phyloP scores from a whole-genome alignment of 2,888 invertebrate genomes.

The Kuschelorhynchus macadamiae region DNA sequence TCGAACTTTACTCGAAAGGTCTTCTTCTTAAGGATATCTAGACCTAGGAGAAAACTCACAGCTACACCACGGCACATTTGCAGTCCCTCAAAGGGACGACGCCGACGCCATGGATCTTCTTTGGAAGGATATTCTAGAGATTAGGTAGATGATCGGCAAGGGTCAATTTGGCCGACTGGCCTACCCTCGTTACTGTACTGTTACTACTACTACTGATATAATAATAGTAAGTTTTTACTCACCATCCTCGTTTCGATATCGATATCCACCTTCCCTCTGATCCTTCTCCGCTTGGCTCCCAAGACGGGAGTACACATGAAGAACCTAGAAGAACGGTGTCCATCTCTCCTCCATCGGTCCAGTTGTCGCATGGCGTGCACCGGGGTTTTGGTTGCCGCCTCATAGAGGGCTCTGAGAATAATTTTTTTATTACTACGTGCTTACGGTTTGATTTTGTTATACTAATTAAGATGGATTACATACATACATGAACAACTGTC shows the following conservation, averaged over 20 bases:
- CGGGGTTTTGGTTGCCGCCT: slow-evolving; percentile 78
- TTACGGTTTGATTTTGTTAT: not conserved
- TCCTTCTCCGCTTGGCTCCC: slow-evolving; percentile 78
- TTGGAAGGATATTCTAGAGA: too few relatives aligned
- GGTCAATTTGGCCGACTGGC: too few relatives aligned
- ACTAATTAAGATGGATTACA: not conserved
- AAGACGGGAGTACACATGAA: slow-evolving; percentile 88
- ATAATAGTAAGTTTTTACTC: slow-evolving; percentile 65
- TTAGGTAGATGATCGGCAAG: too few relatives aligned
- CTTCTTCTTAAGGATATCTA: too few relatives aligned
- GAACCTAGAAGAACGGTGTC: slow-evolving; percentile 76
- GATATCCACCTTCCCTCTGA: slow-evolving; percentile 80
- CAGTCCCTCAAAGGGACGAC: too few relatives aligned
- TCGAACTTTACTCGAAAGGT: too few relatives aligned
- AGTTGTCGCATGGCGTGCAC: slow-evolving; percentile 77
- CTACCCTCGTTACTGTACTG: too few relatives aligned
- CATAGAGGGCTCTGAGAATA: slow-evolving; percentile 75
- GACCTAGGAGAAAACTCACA: too few relatives aligned
- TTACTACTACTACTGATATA: too few relatives aligned
- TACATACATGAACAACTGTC: too few relatives aligned
- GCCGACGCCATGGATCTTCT: too few relatives aligned
- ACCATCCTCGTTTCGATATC: slow-evolving; percentile 93
- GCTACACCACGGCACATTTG: too few relatives aligned
- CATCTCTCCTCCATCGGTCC: slow-evolving; percentile 78
- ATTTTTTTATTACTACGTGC: not conserved